Evolutionary conservation across 30 jellyfish, hydroid and myxozoan genomes (phyloP).

Genomic region (Hydractinia echinata): DNA sequence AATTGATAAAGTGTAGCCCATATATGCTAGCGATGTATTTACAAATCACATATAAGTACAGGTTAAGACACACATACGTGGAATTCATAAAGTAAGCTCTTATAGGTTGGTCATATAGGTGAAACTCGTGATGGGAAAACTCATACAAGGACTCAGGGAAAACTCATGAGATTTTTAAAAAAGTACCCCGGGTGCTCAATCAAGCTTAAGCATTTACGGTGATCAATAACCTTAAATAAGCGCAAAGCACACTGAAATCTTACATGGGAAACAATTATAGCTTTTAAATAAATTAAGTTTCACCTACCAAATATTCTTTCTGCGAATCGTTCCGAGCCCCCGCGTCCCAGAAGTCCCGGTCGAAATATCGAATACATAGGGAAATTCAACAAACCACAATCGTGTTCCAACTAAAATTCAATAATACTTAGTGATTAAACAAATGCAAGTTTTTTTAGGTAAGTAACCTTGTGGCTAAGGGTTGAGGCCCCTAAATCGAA

Average conservation of each 20-base stretch:
- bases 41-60: background rate
- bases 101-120: too few relatives aligned
- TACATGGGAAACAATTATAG: background rate
- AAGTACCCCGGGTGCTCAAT: background rate
- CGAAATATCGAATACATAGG: conserved; percentile 66
- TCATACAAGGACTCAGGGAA: too few relatives aligned
- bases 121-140: too few relatives aligned
- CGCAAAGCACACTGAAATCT: too few relatives aligned
- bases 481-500: too few relatives aligned
- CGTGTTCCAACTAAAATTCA: conserved; percentile 63
- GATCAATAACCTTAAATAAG: too few relatives aligned
- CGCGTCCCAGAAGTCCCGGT: conserved; percentile 89
- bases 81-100: too few relatives aligned
- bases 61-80: background rate
- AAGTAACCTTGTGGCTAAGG: background rate
- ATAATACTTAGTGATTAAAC: background rate
- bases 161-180: background rate
- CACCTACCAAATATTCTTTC: conserved; percentile 81
- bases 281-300: too few relatives aligned
- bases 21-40: background rate
- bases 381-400: conserved; percentile 49
- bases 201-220: background rate
- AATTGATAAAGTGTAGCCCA: background rate
- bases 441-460: background rate
- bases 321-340: conserved; percentile 39